Evolutionary conservation across 2,888 invertebrate species (phyloP).

Genomic region (Rutpela maculata): DNA sequence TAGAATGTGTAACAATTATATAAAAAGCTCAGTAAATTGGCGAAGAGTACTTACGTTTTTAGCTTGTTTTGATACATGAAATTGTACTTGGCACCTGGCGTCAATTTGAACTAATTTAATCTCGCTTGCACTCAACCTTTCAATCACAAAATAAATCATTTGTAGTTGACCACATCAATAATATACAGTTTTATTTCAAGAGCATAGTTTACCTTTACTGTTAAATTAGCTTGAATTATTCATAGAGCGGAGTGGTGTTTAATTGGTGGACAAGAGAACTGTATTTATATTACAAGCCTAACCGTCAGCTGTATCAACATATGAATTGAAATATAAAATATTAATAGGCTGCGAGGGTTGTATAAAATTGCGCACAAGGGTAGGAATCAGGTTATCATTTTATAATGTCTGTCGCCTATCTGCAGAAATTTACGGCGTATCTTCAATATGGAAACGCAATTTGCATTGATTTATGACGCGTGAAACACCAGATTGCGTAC

Average conservation of each 20-base stretch:
- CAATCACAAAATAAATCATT: neutral
- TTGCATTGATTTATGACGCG: conserved; percentile 53
- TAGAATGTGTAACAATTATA: too few species aligned
- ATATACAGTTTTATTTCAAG: conserved; percentile 34
- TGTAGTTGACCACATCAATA: neutral
- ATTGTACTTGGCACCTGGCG: neutral
- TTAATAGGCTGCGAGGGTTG: conserved; percentile 53
- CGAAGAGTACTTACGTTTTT: too few species aligned
- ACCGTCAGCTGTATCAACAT: conserved; percentile 78
- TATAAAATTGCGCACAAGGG: conserved; percentile 46
- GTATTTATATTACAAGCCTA: conserved; percentile 52
- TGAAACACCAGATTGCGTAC: conserved; percentile 47
- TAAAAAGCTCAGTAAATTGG: too few species aligned
- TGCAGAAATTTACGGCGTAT: conserved; percentile 49
- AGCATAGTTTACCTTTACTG: conserved; percentile 17
- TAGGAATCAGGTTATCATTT: conserved; percentile 56
- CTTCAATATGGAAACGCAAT: conserved; percentile 55
- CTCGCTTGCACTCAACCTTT: too few species aligned
- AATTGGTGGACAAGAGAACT: conserved; percentile 57
- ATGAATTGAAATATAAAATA: conserved; percentile 61
- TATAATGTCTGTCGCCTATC: conserved; percentile 49
- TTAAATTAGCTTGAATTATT: conserved; percentile 33
- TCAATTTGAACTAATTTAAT: too few species aligned
- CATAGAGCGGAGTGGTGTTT: conserved; percentile 41
- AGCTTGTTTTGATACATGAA: neutral